Conservation (phyloP, 1,140 invertebrate species). For the Yoshiicerus persimilis region DNA sequence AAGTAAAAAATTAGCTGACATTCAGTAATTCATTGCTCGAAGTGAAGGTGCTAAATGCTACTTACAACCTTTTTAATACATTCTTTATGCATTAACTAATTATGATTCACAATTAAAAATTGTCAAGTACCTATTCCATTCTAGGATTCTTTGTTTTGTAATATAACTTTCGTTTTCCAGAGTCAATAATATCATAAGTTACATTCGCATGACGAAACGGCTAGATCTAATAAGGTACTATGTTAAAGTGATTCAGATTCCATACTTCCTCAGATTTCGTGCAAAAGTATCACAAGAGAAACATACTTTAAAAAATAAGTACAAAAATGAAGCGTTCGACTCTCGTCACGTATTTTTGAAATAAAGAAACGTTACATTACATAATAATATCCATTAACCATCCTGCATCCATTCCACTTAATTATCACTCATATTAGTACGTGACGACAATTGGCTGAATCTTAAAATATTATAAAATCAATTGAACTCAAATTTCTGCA, state of each 20-base stretch:
- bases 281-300: slow-evolving; percentile 23
- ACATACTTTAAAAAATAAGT: slow-evolving; percentile 26
- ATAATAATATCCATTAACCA: background rate
- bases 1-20: background rate
- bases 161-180: background rate
- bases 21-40: background rate
- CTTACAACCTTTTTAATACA: background rate
- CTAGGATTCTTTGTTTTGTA: background rate
- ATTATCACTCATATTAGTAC: background rate
- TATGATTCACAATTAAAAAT: background rate
- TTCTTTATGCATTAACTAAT: background rate
- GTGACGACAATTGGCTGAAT: background rate
- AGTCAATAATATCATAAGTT: background rate
- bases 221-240: background rate
- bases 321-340: background rate
- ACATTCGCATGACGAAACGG: background rate
- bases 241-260: background rate
- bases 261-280: background rate
- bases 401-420: background rate
- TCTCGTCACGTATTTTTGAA: background rate
- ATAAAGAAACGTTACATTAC: background rate
- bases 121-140: background rate
- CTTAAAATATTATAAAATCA: slow-evolving; percentile 12
- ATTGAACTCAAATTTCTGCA: slow-evolving; percentile 48
- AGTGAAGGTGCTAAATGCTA: background rate